Conservation (phyloP, 2,113 vertebrate species). For the Cyprinodon brontotheroides region DNA sequence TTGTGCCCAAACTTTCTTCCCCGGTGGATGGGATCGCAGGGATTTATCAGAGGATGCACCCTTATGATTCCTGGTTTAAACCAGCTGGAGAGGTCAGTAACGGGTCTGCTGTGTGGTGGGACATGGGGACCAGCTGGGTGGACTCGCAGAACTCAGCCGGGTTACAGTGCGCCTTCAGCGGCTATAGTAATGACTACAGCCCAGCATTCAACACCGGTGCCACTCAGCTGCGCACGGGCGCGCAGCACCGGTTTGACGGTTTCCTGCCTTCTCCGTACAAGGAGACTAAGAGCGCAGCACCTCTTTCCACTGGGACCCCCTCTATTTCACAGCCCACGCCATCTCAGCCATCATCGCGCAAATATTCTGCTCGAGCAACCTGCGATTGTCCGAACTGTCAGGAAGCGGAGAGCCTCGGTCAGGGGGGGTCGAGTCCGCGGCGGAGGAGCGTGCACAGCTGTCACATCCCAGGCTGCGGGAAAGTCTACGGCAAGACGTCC, state of each 20-base stretch:
- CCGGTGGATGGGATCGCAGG: conserved; percentile 89
- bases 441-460: conserved; percentile 91
- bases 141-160: conserved; percentile 87
- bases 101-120: conserved; percentile 90
- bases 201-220: conserved; percentile 84
- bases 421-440: conserved; percentile 84
- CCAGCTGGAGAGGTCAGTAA: conserved; percentile 83
- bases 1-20: conserved; percentile 90
- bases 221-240: conserved; percentile 83
- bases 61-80: conserved; percentile 91
- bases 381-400: conserved; percentile 94
- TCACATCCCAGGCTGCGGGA: conserved; percentile 92
- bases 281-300: conserved; percentile 80
- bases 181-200: conserved; percentile 90
- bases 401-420: conserved; percentile 87
- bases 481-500: conserved; percentile 92
- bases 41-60: conserved; percentile 88
- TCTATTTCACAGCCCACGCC: conserved; percentile 78
- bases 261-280: conserved; percentile 89
- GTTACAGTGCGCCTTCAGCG: conserved; percentile 84
- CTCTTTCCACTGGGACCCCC: conserved; percentile 75
- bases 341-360: conserved; percentile 82
- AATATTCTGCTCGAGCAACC: conserved; percentile 87
- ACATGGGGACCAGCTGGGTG: conserved; percentile 89
- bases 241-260: conserved; percentile 93